Base-by-base conservation (phyloP, 2,797 vertebrate species). In the Ammospiza maritima region DNA sequence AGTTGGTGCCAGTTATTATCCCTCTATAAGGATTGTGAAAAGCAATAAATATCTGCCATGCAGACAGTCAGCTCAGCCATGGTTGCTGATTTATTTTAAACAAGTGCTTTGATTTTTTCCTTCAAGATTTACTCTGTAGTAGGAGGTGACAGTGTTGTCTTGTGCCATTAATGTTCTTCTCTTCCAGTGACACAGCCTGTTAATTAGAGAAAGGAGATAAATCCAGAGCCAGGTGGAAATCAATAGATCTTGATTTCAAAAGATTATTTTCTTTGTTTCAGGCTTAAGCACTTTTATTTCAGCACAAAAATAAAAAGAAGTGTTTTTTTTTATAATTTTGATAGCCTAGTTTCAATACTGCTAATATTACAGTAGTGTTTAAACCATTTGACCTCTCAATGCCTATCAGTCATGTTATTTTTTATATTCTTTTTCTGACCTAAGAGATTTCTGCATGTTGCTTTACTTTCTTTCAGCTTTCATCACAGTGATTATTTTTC, bases 111-210 rank as follows among this genome's bases (percentile, higher is more conserved):
- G 82, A 73, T 86, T 88, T 70, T 82, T 76, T 48, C 30, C 45
- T 62, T 84, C 79, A 88, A 61, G 83, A 76, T 91, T 81, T 93
- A 79, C 66, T 90, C 48, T 79, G 27, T 60, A 85, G 70, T 64
- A 79, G 51, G 65, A 94, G 79, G 65, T 95, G 94, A 90, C 71
- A 87, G 53, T 89, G 47, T 78, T 95, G 87, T 86, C 94, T 84
- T 61, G 57, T 92, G 80, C 42, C 83, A 85, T 88, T 92, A 91
- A 57, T 67, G 85, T 86, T 96, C 65, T 89, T 77, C 67, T 88
- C 48, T 79, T 78, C 56, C 60, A 88, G 60, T 76, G 87, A 60
- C 64, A 92, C 30, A 84, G 42, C 4, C 42, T 95, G 71, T 84
- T 95, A 88, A 93, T 91, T 93, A 91, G 38, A 61, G 73, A 86